These are phyloP conservation scores for Myotis daubentonii DNA, from an alignment of 2,797 vertebrate genomes.

Conservation along the genomic window DNA sequence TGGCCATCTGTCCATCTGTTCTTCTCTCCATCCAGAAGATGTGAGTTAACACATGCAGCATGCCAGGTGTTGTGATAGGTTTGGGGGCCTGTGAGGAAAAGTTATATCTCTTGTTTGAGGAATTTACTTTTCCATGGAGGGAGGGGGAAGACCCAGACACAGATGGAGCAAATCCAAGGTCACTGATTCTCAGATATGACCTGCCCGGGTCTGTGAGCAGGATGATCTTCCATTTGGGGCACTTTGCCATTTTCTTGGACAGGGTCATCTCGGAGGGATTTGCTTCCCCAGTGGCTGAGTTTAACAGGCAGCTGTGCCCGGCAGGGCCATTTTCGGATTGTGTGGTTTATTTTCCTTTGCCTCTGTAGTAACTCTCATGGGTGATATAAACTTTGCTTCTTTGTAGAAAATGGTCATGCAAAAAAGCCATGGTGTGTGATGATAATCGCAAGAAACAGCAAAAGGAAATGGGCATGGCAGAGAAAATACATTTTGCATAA, in stretches of 20 bases:
- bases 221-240: background rate
- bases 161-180: background rate
- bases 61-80: background rate
- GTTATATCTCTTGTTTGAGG: background rate
- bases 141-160: background rate
- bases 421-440: background rate
- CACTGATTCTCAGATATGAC: background rate
- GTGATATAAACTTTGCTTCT: constrained; percentile 13
- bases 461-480: background rate
- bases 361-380: background rate
- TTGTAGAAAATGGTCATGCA: background rate
- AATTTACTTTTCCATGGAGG: background rate
- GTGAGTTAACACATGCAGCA: background rate
- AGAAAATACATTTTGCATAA: background rate
- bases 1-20: background rate
- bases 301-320: background rate
- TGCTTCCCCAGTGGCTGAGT: background rate
- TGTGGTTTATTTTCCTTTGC: background rate
- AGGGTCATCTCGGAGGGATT: background rate
- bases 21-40: background rate
- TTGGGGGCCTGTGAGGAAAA: background rate
- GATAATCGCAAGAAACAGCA: background rate
- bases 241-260: background rate
- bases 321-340: background rate
- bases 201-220: background rate